phyloP scores from a whole-genome alignment of 1,140 invertebrate genomes.

The Meloidogyne floridensis region DNA sequence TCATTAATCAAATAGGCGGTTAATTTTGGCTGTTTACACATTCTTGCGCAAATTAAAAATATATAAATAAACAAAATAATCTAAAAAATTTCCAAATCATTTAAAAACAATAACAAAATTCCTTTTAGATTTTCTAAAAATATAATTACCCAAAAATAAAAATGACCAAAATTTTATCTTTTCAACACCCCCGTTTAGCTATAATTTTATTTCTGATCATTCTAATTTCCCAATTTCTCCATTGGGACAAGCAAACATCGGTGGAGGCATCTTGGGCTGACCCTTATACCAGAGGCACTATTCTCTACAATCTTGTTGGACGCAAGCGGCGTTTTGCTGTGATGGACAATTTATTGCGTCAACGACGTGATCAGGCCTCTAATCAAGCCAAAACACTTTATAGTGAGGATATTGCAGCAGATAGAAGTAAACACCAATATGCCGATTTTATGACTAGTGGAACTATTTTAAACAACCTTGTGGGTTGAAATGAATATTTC shows the following conservation, averaged over 20 bases:
- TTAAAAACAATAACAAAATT: slow-evolving; percentile 5
- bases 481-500: neutral
- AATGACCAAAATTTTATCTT: neutral
- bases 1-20: neutral
- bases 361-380: neutral
- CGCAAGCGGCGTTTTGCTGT: neutral
- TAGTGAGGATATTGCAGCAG: neutral
- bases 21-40: neutral
- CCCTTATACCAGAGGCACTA: neutral
- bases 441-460: neutral
- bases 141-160: neutral
- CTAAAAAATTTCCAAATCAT: neutral
- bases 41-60: neutral
- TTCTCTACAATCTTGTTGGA: neutral
- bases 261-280: neutral
- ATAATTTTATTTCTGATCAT: neutral
- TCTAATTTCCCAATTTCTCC: neutral
- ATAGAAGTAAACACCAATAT: slow-evolving; percentile 1
- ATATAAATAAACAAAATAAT: neutral
- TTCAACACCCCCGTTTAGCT: no score
- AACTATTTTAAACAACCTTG: neutral
- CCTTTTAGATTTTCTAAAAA: neutral
- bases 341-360: neutral
- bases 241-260: neutral
- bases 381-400: neutral